phyloP scores from a whole-genome alignment of 2,797 vertebrate species.

The Siniperca obscura region DNA sequence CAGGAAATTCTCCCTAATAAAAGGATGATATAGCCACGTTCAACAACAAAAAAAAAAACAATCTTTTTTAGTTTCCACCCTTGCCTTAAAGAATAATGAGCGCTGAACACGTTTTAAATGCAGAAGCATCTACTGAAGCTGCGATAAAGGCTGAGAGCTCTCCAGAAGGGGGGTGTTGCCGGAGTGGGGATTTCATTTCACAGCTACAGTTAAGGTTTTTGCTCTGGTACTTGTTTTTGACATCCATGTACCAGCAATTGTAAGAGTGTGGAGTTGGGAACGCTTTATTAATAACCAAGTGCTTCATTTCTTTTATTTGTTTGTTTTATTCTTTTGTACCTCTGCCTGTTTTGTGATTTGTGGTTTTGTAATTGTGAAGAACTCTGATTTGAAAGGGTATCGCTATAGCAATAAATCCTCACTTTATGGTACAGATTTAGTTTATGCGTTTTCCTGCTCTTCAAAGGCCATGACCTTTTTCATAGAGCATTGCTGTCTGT shows the following conservation, averaged over 20 bases:
- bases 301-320: neutral
- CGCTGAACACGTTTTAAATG: slow-evolving; percentile 6
- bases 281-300: neutral
- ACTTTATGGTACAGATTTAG: neutral
- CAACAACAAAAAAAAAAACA: slow-evolving; percentile 9
- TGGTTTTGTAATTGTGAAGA: neutral
- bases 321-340: neutral
- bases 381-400: slow-evolving; percentile 30
- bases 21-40: neutral
- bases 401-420: slow-evolving; percentile 13
- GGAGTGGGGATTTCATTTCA: neutral
- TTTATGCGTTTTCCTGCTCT: slow-evolving; percentile 7
- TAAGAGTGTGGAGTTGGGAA: neutral
- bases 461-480: slow-evolving; percentile 38
- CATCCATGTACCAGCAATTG: neutral
- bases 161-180: neutral
- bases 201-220: neutral
- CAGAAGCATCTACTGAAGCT: slow-evolving; percentile 3
- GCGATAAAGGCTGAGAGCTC: neutral
- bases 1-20: slow-evolving; percentile 27
- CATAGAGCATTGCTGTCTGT: neutral
- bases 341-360: neutral
- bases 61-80: slow-evolving; percentile 7
- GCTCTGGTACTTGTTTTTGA: neutral
- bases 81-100: slow-evolving; percentile 45